Base-by-base conservation (phyloP, 2,888 invertebrate species). In the Zele albiditarsus region DNA sequence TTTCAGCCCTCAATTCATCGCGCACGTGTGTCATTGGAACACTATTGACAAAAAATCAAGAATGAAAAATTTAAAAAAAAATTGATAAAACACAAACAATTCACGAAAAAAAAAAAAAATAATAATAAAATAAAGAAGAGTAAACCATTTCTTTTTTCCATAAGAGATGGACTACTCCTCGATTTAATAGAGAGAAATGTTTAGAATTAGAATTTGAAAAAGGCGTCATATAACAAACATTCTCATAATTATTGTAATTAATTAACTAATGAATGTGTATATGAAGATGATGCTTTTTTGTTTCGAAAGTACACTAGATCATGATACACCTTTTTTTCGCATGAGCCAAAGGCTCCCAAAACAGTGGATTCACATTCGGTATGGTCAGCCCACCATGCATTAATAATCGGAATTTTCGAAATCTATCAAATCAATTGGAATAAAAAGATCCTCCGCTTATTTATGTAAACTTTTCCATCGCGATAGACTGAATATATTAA, bases 401-500 rank as follows among this genome's bases (percentile, higher is more conserved):
- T 53, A 42, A 46, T 67, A 53, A 68, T 53, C 68, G 31, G 53
- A 38, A n/a, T 4, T 38, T 10, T n/a, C 53, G 10, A 53, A 53
- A 20, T 10, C 6, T 20, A n/a, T 20, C 8, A 5, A 23, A 53
- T 53, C 6, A 8, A 53, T 53, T 53, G 5, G 6, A 53, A 53
- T 42, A 53, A 53, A 20, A n/a, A 20, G 20, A 6, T 20, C 20
- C 20, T 4, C 8, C 8, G 20, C 20, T 20, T 20, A 53, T 53
- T 53, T 53, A 6, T 23, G 20, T 20, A 53, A 53, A 8, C n/a
- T 8, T 20, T 53, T 3, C 3, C 53, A 72, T 70, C 77, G 75
- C 77, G 77, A 79, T 73, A 71, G 63, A 58, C 63, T 57, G 38
- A 68, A 27, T 73, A 71, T 72, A 74, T 73, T 69, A 46, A 6